Evolutionary conservation across 1,140 invertebrate genomes (phyloP).

Genomic region (Gonioctena quinquepunctata): DNA sequence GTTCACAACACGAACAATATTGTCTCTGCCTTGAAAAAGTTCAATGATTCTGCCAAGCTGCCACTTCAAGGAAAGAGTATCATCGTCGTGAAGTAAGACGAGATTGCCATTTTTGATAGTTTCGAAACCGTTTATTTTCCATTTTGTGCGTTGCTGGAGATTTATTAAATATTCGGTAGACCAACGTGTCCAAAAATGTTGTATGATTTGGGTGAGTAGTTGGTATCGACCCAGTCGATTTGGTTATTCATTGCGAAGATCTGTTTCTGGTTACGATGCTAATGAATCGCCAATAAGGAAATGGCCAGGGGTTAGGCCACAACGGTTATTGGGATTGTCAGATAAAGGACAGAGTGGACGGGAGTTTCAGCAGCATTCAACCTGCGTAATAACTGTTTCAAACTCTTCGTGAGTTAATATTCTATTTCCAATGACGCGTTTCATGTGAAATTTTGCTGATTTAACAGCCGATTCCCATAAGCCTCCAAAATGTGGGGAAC

Average conservation of each 20-base stretch:
- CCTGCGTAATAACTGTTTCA: conserved; percentile 24
- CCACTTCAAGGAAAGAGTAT: neutral
- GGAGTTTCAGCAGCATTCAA: conserved; percentile 30
- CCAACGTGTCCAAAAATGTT: conserved; percentile 35
- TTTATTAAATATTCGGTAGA: conserved; percentile 26
- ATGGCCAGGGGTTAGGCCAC: conserved; percentile 33
- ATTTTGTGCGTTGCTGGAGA: neutral
- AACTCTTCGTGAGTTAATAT: conserved; percentile 28
- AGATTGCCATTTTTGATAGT: neutral
- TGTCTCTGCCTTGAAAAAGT: conserved; percentile 15
- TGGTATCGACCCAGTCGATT: too few relatives aligned
- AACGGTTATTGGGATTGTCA: conserved; percentile 21
- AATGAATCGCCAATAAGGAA: conserved; percentile 43
- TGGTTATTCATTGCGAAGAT: neutral
- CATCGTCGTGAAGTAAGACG: neutral
- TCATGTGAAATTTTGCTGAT: conserved; percentile 23
- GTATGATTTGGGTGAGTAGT: neutral
- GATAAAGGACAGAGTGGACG: conserved; percentile 19
- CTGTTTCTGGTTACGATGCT: neutral
- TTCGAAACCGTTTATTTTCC: conserved; percentile 10
- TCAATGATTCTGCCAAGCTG: neutral
- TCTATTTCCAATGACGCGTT: conserved; percentile 13
- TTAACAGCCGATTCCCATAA: conserved; percentile 20
- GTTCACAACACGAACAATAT: conserved; percentile 17
- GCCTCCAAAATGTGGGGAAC: conserved; percentile 32